These are phyloP conservation scores for Valencia hispanica DNA, from an alignment of 2,797 vertebrate species.

Conservation along the genomic window DNA sequence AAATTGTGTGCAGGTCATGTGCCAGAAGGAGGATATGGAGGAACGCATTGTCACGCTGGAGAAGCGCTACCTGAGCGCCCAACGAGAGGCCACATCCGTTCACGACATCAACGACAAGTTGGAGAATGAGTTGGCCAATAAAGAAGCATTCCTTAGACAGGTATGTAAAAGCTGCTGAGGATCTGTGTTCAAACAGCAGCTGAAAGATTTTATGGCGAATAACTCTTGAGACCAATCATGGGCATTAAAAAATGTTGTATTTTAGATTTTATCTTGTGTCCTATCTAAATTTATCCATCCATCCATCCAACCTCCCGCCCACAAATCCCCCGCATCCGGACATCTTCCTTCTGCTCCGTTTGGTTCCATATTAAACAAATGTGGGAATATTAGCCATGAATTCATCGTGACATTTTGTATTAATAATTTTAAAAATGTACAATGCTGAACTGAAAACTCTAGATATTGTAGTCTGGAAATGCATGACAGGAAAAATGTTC, in stretches of 20 bases:
- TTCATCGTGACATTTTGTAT: too few species aligned
- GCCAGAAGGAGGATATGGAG: constrained; percentile 99
- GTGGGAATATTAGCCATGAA: too few species aligned
- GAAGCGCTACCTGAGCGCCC: constrained; percentile 98
- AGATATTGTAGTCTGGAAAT: too few species aligned
- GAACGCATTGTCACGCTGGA: constrained; percentile 97
- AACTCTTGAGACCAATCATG: neutral
- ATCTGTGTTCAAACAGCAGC: neutral
- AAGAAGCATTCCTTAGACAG: constrained; percentile 97
- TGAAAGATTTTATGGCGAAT: neutral
- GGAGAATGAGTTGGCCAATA: constrained; percentile 98
- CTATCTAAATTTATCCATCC: too few species aligned
- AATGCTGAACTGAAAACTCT: neutral
- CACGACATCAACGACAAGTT: constrained; percentile 99
- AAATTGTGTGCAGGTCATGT: constrained; percentile 88
- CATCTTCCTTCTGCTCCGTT: too few species aligned
- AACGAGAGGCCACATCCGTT: constrained; percentile 97
- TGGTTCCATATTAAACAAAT: too few species aligned
- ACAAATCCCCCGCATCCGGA: too few species aligned
- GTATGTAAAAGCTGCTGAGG: constrained; percentile 67
- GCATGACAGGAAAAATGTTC: too few species aligned
- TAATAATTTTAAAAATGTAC: neutral
- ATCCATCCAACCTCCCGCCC: too few species aligned
- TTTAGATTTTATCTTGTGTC: too few species aligned
- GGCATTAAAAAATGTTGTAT: too few species aligned